Evolutionary conservation across 2,888 invertebrate species (phyloP).

Genomic region (Platypus cylindrus): DNA sequence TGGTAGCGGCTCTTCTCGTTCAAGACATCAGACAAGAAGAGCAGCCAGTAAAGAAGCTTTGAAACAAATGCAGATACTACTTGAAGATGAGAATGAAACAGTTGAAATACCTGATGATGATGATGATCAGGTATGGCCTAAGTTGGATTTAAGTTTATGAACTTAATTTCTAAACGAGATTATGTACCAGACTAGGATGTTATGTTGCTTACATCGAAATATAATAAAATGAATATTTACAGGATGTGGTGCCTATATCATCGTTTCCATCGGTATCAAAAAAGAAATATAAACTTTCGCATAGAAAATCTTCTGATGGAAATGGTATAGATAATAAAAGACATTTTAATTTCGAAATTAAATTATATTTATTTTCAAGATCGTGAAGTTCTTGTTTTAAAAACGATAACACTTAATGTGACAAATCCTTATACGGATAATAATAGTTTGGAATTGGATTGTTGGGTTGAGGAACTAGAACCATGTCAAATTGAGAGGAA

Average conservation of each 20-base stretch:
- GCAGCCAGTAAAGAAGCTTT: constrained; percentile 33
- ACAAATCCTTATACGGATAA: constrained; percentile 26
- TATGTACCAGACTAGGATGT: constrained; percentile 1
- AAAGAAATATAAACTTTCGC: constrained; percentile 31
- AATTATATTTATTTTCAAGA: constrained; percentile 23
- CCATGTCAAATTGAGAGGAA: constrained; percentile 33
- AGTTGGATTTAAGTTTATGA: constrained; percentile 9
- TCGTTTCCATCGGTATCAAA: constrained; percentile 24
- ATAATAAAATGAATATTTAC: constrained; percentile 1
- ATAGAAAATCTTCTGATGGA: constrained; percentile 31
- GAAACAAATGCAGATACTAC: constrained; percentile 31
- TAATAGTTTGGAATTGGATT: constrained; percentile 53
- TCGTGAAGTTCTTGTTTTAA: constrained; percentile 30
- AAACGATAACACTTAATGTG: constrained; percentile 22
- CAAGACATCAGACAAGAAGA: constrained; percentile 24
- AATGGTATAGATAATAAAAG: constrained; percentile 25
- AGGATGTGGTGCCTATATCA: constrained; percentile 9
- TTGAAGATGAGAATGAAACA: constrained; percentile 32
- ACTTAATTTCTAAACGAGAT: too few relatives aligned
- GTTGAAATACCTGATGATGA: constrained; percentile 37
- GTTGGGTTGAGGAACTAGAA: constrained; percentile 58
- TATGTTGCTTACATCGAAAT: constrained; percentile 2
- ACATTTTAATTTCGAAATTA: background rate
- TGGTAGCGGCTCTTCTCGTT: too few relatives aligned
- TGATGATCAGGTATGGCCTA: too few relatives aligned